A percentile compares a stretch with the other conserved stretches of the same genome.
Conservation (phyloP, 2,113 vertebrate genomes). For the Cinclus cinclus region DNA sequence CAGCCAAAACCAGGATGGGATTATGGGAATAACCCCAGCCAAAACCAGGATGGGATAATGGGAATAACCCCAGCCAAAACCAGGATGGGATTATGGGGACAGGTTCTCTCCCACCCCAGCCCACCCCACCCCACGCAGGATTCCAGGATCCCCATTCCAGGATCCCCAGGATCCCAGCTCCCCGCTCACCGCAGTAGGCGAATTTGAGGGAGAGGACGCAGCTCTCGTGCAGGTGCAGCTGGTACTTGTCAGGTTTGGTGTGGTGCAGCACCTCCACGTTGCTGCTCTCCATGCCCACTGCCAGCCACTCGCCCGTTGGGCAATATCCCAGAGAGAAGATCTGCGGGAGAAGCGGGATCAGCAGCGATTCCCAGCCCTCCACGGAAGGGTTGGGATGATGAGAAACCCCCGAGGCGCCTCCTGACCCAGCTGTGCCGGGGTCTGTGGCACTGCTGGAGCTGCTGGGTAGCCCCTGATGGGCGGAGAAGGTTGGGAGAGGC, state of each 20-base stretch:
- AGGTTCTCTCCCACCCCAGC: background rate
- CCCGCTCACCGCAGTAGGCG: slow-evolving; percentile 84
- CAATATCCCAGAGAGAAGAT: slow-evolving; percentile 97
- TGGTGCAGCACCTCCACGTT: slow-evolving; percentile 96
- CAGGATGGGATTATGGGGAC: background rate
- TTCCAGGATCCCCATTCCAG: too few species aligned
- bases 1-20: background rate
- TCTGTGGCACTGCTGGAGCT: background rate
- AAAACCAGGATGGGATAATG: too few species aligned
- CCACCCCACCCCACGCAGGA: too few species aligned
- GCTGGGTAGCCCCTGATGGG: background rate
- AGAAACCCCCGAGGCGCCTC: too few species aligned
- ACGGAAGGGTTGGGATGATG: accelerated
- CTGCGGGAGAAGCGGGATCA: slow-evolving; percentile 29
- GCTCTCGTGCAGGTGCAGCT: slow-evolving; percentile 97
- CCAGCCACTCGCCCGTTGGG: slow-evolving; percentile 95
- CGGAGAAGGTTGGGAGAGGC: background rate
- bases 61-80: background rate
- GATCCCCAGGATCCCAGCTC: background rate
- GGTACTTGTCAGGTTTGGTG: slow-evolving; percentile 97
- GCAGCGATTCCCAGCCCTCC: accelerated
- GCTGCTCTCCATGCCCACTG: slow-evolving; percentile 98
- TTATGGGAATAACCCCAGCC: background rate
- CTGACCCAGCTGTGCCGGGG: accelerated
- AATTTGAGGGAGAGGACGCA: slow-evolving; percentile 97